These are phyloP conservation scores for Laupala kohalensis DNA, from an alignment of 1,140 invertebrate genomes.

Conservation along the genomic window DNA sequence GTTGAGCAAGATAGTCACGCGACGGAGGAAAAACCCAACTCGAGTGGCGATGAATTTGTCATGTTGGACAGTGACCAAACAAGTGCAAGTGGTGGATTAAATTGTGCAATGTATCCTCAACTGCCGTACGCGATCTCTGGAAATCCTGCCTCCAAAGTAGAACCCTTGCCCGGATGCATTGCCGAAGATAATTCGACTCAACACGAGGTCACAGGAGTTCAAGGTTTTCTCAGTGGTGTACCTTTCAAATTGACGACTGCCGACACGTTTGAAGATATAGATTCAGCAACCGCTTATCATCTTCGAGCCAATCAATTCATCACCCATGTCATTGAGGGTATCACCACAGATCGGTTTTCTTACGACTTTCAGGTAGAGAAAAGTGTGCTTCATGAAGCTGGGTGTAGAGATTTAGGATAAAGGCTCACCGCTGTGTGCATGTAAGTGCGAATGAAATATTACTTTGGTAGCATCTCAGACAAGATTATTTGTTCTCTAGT, in stretches of 20 bases:
- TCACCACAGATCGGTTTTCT: conserved; percentile 21
- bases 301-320: conserved; percentile 27
- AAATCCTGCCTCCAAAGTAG: neutral
- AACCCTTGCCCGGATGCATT: neutral
- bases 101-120: neutral
- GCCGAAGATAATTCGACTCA: too few species aligned
- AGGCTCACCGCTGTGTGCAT: too few species aligned
- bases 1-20: conserved; percentile 24
- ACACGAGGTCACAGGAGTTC: neutral
- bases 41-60: conserved; percentile 1
- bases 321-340: conserved; percentile 23
- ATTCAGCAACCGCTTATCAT: conserved; percentile 25
- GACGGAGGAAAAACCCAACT: conserved; percentile 18
- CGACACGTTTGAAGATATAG: conserved; percentile 22
- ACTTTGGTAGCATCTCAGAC: too few species aligned
- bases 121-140: neutral
- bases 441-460: too few species aligned
- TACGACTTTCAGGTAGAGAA: conserved; percentile 30
- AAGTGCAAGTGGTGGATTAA: too few species aligned
- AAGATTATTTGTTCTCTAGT: too few species aligned
- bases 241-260: conserved; percentile 27
- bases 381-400: conserved; percentile 29
- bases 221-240: conserved; percentile 23
- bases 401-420: conserved; percentile 17
- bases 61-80: neutral